These are phyloP conservation scores for Spinibarbus caldwelli DNA, from an alignment of 2,797 vertebrate species.

Conservation along the genomic window DNA sequence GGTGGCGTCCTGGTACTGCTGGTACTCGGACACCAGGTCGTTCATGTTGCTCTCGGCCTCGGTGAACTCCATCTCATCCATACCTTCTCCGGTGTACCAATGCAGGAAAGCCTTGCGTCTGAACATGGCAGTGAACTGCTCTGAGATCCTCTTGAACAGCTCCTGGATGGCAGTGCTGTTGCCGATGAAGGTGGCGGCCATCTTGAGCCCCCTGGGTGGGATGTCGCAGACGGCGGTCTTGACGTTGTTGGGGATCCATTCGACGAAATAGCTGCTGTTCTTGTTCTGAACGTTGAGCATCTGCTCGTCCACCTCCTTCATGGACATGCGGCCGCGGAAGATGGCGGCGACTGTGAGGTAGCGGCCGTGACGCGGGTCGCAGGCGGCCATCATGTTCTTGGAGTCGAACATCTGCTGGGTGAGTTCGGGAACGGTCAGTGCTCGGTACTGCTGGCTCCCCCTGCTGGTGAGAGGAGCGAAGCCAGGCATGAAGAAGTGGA, in stretches of 20 bases:
- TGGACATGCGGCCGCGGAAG: conserved; percentile 86
- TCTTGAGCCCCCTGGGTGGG: conserved; percentile 83
- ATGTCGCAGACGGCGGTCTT: conserved; percentile 86
- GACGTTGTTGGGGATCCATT: conserved; percentile 87
- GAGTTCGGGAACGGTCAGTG: conserved; percentile 82
- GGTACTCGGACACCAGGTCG: conserved; percentile 85
- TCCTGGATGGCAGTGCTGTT: conserved; percentile 87
- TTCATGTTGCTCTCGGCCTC: conserved; percentile 88
- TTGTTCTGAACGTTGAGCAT: conserved; percentile 87
- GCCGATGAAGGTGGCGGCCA: conserved; percentile 84
- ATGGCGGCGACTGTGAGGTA: conserved; percentile 83
- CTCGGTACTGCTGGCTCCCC: conserved; percentile 84
- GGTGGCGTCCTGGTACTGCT: conserved; percentile 86
- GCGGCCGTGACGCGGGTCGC: conserved; percentile 83
- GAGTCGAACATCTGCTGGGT: conserved; percentile 86
- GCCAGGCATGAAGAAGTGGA: conserved; percentile 87
- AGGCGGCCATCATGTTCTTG: conserved; percentile 88
- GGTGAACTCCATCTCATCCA: conserved; percentile 87
- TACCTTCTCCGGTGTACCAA: conserved; percentile 86
- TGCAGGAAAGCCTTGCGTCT: conserved; percentile 85
- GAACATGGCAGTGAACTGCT: conserved; percentile 93
- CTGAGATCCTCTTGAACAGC: conserved; percentile 86
- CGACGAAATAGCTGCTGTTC: conserved; percentile 86
- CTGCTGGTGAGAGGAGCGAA: conserved; percentile 84
- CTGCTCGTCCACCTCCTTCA: conserved; percentile 87